Conservation (phyloP, 2,888 invertebrate species). For the Scrobipalpa atriplicella region DNA sequence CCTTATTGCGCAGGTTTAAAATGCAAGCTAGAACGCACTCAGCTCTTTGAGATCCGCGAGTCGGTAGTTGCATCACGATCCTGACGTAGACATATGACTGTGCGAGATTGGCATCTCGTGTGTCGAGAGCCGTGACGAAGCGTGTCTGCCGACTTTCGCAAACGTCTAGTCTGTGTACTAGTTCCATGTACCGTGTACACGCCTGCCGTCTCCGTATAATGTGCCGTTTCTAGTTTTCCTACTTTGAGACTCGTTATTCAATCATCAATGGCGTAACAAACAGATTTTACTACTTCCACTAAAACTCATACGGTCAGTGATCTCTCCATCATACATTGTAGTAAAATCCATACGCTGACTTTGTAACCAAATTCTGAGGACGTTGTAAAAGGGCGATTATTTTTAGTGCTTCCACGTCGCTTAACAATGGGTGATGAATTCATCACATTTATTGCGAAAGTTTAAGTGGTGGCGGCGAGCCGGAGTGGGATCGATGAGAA, state of each 20-base stretch:
- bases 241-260: conserved; percentile 5
- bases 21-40: conserved; percentile 14
- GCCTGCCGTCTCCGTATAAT: conserved; percentile 34
- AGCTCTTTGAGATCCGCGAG: conserved; percentile 22
- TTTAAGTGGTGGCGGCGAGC: conserved; percentile 24
- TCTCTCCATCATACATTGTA: conserved; percentile 30
- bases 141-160: conserved; percentile 68
- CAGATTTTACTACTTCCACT: conserved; percentile 27
- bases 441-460: conserved; percentile 30
- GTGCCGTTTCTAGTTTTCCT: conserved; percentile 22
- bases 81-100: conserved; percentile 66
- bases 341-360: conserved; percentile 29
- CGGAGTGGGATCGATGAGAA: conserved; percentile 27
- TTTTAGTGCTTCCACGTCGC: conserved; percentile 29
- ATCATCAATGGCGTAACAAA: conserved; percentile 28
- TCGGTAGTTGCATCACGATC: conserved; percentile 56
- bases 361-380: conserved; percentile 29
- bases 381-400: conserved; percentile 29
- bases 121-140: conserved; percentile 65
- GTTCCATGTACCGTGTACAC: conserved; percentile 35
- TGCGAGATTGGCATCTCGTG: conserved; percentile 64
- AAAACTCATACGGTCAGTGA: conserved; percentile 26
- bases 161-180: conserved; percentile 52
- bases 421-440: conserved; percentile 31
- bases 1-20: conserved; percentile 16